Percentiles rank a stretch among this genome's conserved stretches.
Conservation (phyloP, 2,113 vertebrate species). For the Morphnarchus princeps region DNA sequence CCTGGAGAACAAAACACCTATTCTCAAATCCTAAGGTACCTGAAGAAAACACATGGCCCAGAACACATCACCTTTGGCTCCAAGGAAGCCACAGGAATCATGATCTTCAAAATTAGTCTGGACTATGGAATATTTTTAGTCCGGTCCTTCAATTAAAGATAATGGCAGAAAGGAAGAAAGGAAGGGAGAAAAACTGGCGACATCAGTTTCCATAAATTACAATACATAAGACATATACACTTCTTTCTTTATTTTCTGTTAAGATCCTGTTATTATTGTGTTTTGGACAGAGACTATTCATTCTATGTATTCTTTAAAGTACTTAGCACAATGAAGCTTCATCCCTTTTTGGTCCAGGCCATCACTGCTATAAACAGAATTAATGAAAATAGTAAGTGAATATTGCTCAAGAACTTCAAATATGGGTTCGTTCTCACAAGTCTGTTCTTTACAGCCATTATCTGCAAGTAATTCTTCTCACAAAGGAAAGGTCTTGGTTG, state of each 20-base stretch:
- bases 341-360: background rate
- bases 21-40: background rate
- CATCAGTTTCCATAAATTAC: background rate
- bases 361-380: background rate
- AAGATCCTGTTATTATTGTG: background rate
- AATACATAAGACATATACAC: background rate
- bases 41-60: background rate
- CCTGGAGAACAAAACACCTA: background rate
- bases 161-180: background rate
- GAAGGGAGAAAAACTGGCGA: background rate
- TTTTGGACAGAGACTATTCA: background rate
- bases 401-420: background rate
- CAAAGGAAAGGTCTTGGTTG: background rate
- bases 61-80: background rate
- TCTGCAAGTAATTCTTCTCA: background rate
- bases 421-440: background rate
- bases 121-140: background rate
- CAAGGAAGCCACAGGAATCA: background rate
- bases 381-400: background rate
- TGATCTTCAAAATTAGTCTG: background rate
- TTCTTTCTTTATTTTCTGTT: background rate
- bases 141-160: background rate
- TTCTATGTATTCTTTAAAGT: background rate
- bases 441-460: background rate
- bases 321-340: background rate